Evolutionary conservation across 2,888 invertebrate species (phyloP), one percentile per base, ranked within the genome.

Genomic region (Apamea epomidion): DNA sequence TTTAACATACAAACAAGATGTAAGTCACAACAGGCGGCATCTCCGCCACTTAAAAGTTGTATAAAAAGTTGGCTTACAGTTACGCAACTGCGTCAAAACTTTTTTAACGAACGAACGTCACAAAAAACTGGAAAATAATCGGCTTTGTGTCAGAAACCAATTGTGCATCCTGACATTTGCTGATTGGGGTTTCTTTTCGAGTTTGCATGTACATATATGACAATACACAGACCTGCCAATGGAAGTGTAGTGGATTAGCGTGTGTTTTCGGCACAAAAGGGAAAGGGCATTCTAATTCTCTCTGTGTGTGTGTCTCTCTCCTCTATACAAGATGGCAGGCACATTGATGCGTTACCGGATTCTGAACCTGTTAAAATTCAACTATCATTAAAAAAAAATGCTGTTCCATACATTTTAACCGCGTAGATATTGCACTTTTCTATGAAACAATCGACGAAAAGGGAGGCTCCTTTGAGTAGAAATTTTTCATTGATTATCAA

Each of bases 81-180:
- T 16, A n/a, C 64, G 21, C 25, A 62, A 42, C 42, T 25, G n/a
- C 25, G 16, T 51, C 25, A 21, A 32, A 21, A 80, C 42, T 78
- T 78, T 58, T 32, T 7, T 64, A 32, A 81, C 71, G 45, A 80
- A 51, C 60, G 25, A 79, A 71, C 32, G 16, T 79, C 65, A 58
- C 0, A 14, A 29, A 78, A 78, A 45, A 18, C 8, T 65, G 25
- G 4, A 45, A 45, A 45, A 48, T 8, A 37, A 18, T 21, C 18
- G 12, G 25, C 6, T 48, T 48, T 32, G 10, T 51, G 16, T n/a
- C 77, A 62, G 16, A 48, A 48, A 45, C 6, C 48, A 48, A 45
- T 48, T 37, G n/a, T 14, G 32, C n/a, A 76, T 37, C 8, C n/a
- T 10, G 21, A 48, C 76, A 21, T 37, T n/a, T 29, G n/a, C 14